These are phyloP conservation scores for Halictus quadricinctus DNA, from an alignment of 2,888 invertebrate genomes.

Conservation along the genomic window DNA sequence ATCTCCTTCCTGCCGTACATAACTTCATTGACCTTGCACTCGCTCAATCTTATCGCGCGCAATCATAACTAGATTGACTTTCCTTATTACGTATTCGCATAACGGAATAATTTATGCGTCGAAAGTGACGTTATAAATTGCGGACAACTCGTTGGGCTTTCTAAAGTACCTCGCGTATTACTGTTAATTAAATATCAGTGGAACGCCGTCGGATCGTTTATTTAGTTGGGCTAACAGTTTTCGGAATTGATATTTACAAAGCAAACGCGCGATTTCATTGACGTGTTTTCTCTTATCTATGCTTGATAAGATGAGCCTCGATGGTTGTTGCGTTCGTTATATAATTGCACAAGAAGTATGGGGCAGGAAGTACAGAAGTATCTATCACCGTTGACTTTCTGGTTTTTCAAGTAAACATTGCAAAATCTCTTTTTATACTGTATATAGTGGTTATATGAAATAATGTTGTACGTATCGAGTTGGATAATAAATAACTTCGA, in stretches of 20 bases:
- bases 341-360: background rate
- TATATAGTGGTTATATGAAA: too few relatives aligned
- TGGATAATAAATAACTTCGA: too few relatives aligned
- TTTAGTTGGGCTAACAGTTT: background rate
- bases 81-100: slow-evolving; percentile 21
- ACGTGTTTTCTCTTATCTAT: background rate
- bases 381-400: background rate
- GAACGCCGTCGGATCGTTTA: too few relatives aligned
- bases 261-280: background rate
- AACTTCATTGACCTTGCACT: slow-evolving; percentile 42
- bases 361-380: background rate
- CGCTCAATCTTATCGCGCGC: slow-evolving; percentile 16
- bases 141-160: too few relatives aligned
- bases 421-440: too few relatives aligned
- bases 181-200: too few relatives aligned
- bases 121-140: too few relatives aligned
- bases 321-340: background rate
- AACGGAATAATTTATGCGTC: slow-evolving; percentile 26
- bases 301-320: background rate
- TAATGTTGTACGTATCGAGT: too few relatives aligned
- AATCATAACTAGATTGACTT: slow-evolving; percentile 26
- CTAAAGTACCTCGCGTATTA: too few relatives aligned
- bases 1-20: slow-evolving; percentile 24
- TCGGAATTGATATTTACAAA: background rate
- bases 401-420: background rate